A percentile compares a stretch with the other conserved stretches of the same genome.
Conservation (phyloP, 2,113 vertebrate genomes). For the Athene cunicularia region DNA sequence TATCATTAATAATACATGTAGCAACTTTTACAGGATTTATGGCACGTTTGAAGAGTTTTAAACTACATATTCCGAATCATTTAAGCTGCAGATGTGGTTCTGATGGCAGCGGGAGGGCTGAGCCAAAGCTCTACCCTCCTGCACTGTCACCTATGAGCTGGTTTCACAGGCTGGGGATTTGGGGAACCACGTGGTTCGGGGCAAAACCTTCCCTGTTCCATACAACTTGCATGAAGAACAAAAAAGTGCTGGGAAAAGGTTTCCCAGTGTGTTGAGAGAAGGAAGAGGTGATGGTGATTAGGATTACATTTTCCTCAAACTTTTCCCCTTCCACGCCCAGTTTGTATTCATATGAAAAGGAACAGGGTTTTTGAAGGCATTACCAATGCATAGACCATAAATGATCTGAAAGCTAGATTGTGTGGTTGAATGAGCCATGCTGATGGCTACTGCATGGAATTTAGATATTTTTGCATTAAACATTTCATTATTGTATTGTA, state of each 20-base stretch:
- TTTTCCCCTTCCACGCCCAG: background rate
- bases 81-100: background rate
- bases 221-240: background rate
- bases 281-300: background rate
- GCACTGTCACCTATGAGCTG: accelerated
- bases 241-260: background rate
- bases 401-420: background rate
- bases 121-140: background rate
- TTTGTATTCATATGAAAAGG: background rate
- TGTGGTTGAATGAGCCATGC: background rate
- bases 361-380: background rate
- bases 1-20: background rate
- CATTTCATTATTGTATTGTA: background rate
- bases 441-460: background rate
- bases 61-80: accelerated
- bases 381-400: background rate
- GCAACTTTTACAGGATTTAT: background rate
- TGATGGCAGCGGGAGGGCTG: background rate
- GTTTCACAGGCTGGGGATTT: background rate
- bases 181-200: accelerated
- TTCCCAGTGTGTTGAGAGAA: background rate
- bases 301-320: background rate
- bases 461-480: background rate
- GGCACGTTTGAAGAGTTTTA: background rate
- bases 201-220: background rate